These are phyloP conservation scores for Eciton burchellii DNA, from an alignment of 1,140 invertebrate species.

Conservation along the genomic window DNA sequence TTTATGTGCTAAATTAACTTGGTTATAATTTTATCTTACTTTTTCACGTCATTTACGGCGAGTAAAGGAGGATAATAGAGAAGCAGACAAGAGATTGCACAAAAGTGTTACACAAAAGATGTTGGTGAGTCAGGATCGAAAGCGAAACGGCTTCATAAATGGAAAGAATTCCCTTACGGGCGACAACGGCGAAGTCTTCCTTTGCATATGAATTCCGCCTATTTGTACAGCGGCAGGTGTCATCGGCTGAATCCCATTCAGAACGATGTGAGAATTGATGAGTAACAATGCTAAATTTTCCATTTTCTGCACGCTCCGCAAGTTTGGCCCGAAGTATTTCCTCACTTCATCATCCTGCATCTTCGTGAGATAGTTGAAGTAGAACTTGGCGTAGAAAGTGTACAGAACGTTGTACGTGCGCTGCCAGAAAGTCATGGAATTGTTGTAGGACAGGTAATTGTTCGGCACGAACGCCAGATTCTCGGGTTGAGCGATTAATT, in stretches of 20 bases:
- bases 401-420: constrained; percentile 85
- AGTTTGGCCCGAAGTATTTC: constrained; percentile 81
- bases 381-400: constrained; percentile 52
- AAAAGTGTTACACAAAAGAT: too few species aligned
- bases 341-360: constrained; percentile 76
- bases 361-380: constrained; percentile 68
- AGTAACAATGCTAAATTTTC: constrained; percentile 86
- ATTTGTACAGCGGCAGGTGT: constrained; percentile 86
- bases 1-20: too few species aligned
- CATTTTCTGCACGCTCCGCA: constrained; percentile 81
- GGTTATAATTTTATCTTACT: too few species aligned
- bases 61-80: background rate
- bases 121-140: too few species aligned
- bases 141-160: constrained; percentile 12
- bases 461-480: constrained; percentile 87
- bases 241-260: constrained; percentile 84
- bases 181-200: constrained; percentile 68
- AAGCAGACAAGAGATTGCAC: background rate
- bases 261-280: constrained; percentile 86
- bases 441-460: constrained; percentile 85
- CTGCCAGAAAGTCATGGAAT: constrained; percentile 87
- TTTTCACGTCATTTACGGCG: too few species aligned
- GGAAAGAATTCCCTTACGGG: constrained; percentile 61
- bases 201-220: constrained; percentile 86
- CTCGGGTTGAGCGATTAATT: constrained; percentile 88